phyloP scores from a whole-genome alignment of 2,888 invertebrate species.

The Flabesymbios commensalis region DNA sequence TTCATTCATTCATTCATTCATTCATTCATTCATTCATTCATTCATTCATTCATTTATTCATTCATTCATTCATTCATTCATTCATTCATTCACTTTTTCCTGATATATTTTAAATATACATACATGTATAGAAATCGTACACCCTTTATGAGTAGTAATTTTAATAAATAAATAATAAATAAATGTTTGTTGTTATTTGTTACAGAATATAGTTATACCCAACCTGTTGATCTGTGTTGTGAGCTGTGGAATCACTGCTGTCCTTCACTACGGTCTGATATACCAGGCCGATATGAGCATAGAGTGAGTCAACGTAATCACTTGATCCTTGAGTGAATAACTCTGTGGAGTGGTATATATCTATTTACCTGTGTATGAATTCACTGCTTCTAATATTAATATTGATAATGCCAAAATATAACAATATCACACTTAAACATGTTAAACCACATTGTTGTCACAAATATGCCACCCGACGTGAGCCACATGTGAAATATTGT shows the following conservation, averaged over 20 bases:
- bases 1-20: not conserved
- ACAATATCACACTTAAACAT: too few relatives aligned
- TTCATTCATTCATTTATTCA: too few relatives aligned
- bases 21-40: not conserved
- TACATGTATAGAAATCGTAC: not conserved
- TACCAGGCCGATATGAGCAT: conserved; percentile 35
- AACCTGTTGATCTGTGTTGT: conserved; percentile 36
- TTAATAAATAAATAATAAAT: not conserved
- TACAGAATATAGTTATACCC: conserved; percentile 33
- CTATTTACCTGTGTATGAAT: too few relatives aligned
- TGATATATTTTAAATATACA: not conserved
- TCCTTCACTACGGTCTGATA: conserved; percentile 36
- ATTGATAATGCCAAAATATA: too few relatives aligned
- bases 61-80: too few relatives aligned
- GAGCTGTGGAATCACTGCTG: conserved; percentile 32
- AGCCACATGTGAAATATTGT: too few relatives aligned
- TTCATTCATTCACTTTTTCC: not conserved
- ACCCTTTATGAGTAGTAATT: not conserved
- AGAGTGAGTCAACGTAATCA: conserved; percentile 24
- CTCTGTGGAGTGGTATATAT: too few relatives aligned
- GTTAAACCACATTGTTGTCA: too few relatives aligned
- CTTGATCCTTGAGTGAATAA: too few relatives aligned
- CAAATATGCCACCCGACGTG: too few relatives aligned
- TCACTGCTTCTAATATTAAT: too few relatives aligned
- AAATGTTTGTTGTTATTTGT: not conserved